Evolutionary conservation across 2,888 invertebrate genomes (phyloP).

Genomic region (Atethmia centrago): DNA sequence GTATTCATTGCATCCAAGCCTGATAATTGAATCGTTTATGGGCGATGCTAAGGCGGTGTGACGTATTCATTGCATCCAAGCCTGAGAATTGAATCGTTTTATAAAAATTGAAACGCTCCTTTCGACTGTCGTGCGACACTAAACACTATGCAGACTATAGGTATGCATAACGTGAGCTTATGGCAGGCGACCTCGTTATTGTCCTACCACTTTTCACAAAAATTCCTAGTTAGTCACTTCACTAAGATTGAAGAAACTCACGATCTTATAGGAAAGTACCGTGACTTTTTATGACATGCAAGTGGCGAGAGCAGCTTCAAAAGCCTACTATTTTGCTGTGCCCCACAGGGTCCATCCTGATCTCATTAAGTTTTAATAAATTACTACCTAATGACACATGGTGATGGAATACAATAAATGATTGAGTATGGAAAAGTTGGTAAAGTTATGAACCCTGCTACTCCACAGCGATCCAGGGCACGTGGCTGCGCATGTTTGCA

Average conservation of each 20-base stretch:
- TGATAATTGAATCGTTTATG: not conserved
- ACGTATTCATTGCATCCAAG: not conserved
- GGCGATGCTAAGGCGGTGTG: not conserved
- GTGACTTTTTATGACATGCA: not conserved
- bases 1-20: not conserved
- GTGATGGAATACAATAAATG: not conserved
- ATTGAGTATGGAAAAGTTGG: not conserved
- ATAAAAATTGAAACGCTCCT: not conserved
- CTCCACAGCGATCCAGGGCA: constrained; percentile 41
- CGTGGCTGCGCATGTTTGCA: constrained; percentile 31
- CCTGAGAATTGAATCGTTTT: not conserved
- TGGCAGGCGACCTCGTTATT: no score
- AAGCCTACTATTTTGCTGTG: no score
- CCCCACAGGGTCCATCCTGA: no score
- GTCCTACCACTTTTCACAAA: not conserved
- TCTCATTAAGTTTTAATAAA: not conserved
- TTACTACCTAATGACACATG: not conserved
- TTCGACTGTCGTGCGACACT: not conserved
- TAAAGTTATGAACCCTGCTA: not conserved
- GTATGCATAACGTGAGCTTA: not conserved
- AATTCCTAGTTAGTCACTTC: not conserved
- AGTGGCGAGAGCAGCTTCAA: not conserved
- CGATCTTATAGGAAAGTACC: not conserved
- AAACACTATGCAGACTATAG: not conserved
- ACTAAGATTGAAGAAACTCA: not conserved